A percentile compares a stretch with the other conserved stretches of the same genome.
These are phyloP conservation scores for Crenuchus spilurus DNA, from an alignment of 2,797 vertebrate species.

Conservation along the genomic window DNA sequence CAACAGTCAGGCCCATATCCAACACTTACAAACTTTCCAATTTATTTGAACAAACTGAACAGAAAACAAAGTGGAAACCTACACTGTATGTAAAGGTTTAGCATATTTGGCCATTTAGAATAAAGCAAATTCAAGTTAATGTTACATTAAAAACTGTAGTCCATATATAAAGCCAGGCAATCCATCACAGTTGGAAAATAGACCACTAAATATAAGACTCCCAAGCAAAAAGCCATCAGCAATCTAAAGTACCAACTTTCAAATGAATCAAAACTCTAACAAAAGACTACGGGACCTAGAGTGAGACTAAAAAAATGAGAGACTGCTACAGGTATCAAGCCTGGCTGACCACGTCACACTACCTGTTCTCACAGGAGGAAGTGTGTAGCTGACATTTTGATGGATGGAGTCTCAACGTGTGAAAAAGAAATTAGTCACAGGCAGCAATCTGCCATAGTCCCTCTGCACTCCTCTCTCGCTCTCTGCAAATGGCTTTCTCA, in stretches of 20 bases:
- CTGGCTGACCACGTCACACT: constrained; percentile 29
- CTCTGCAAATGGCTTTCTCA: constrained; percentile 56
- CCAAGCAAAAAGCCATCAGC: neutral
- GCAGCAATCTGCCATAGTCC: constrained; percentile 61
- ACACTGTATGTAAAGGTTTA: too few species aligned
- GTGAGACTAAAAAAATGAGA: constrained; percentile 27
- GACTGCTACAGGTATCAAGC: constrained; percentile 26
- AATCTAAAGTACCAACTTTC: neutral
- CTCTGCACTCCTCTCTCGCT: constrained; percentile 27
- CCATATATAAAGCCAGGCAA: too few species aligned
- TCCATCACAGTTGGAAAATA: too few species aligned
- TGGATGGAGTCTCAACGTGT: constrained; percentile 70
- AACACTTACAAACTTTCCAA: constrained; percentile 9
- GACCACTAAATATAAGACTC: too few species aligned
- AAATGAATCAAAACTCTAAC: neutral
- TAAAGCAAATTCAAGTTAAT: too few species aligned
- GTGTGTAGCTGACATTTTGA: constrained; percentile 66
- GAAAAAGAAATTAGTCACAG: constrained; percentile 78
- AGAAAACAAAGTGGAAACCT: neutral
- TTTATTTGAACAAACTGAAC: neutral
- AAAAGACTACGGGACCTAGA: neutral
- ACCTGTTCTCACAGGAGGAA: constrained; percentile 58
- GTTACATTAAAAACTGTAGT: too few species aligned
- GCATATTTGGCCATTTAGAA: too few species aligned
- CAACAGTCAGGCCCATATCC: neutral